These are phyloP conservation scores for Pteropus alecto DNA, from an alignment of 2,113 vertebrate species.

Conservation along the genomic window DNA sequence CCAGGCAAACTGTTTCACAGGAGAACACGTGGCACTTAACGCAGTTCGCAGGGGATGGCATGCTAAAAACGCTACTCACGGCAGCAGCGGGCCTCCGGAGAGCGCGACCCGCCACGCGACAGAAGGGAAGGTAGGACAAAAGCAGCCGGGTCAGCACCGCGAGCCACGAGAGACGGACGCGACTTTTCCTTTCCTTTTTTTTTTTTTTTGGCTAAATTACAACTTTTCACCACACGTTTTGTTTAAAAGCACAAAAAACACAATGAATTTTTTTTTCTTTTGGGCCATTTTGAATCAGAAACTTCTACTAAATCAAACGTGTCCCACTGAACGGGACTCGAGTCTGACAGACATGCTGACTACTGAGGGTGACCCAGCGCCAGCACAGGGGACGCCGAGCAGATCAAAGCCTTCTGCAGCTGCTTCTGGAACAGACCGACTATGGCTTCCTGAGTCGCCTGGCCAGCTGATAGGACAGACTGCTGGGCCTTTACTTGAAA, in stretches of 20 bases:
- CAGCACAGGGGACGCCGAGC: too few relatives aligned
- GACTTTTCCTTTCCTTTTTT: neutral
- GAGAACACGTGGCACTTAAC: constrained; percentile 47
- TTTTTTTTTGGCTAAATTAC: neutral
- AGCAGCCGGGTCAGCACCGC: constrained; percentile 41
- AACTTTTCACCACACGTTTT: constrained; percentile 1
- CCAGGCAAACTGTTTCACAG: constrained; percentile 58
- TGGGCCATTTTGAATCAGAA: neutral
- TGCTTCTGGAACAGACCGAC: constrained; percentile 1
- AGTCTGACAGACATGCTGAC: neutral
- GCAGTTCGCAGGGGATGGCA: constrained; percentile 49
- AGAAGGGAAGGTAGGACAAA: constrained; percentile 21
- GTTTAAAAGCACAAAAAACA: constrained; percentile 42
- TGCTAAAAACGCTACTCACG: constrained; percentile 27
- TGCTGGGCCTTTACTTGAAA: constrained; percentile 23
- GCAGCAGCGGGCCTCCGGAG: constrained; percentile 16
- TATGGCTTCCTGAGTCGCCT: neutral
- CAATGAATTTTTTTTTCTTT: neutral
- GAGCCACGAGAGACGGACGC: constrained; percentile 31
- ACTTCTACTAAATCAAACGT: neutral
- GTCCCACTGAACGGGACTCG: constrained; percentile 1
- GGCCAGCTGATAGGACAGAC: constrained; percentile 24
- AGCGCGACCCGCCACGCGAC: constrained; percentile 29
- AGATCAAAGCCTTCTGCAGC: neutral
- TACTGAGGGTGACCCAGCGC: too few relatives aligned